These are phyloP conservation scores for Achlya flavicornis DNA, from an alignment of 2,888 invertebrate species.

Conservation along the genomic window DNA sequence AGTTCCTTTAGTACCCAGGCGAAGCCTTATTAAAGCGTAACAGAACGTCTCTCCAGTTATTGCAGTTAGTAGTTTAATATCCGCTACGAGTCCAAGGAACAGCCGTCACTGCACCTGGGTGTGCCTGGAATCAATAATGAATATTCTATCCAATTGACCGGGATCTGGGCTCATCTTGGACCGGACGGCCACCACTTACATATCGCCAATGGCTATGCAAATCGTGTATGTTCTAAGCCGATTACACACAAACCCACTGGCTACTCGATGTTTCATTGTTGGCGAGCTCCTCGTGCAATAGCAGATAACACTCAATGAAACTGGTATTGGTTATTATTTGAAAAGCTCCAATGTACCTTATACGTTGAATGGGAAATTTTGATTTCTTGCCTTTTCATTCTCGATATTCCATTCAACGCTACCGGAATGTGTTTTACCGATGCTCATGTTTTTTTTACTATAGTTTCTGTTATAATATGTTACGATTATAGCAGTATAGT, in stretches of 20 bases:
- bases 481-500: neutral
- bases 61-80: constrained; percentile 19
- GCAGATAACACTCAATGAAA: constrained; percentile 4
- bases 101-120: constrained; percentile 21
- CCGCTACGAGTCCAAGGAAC: constrained; percentile 16
- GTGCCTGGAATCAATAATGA: constrained; percentile 45
- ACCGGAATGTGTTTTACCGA: neutral
- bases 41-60: constrained; percentile 12
- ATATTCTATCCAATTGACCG: constrained; percentile 48
- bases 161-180: constrained; percentile 24
- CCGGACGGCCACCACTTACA: constrained; percentile 37
- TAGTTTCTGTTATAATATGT: neutral
- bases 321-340: constrained; percentile 5
- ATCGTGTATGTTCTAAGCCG: constrained; percentile 59
- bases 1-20: neutral
- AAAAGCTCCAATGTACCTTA: neutral
- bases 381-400: neutral
- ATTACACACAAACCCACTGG: constrained; percentile 70
- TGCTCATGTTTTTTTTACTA: no score
- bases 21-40: constrained; percentile 8
- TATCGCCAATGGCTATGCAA: constrained; percentile 60
- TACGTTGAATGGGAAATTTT: neutral
- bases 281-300: constrained; percentile 31
- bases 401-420: neutral
- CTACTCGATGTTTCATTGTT: constrained; percentile 50